phyloP scores from a whole-genome alignment of 2,888 invertebrate species.

The Drosophila paranaensis region DNA sequence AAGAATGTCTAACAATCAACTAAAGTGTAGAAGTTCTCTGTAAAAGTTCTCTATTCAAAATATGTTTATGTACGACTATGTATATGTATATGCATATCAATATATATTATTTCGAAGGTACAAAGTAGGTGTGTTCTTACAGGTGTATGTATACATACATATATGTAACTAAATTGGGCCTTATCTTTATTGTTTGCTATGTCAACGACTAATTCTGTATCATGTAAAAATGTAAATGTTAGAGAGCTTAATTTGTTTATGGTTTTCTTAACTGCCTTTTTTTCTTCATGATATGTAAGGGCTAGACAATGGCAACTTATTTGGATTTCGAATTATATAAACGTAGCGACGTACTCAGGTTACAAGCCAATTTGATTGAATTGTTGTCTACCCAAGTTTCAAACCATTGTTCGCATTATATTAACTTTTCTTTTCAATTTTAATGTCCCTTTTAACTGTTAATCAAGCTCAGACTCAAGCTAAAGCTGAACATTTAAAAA shows the following conservation, averaged over 20 bases:
- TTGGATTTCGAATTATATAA: constrained; percentile 52
- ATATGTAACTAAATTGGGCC: constrained; percentile 20
- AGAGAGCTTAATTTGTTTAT: constrained; percentile 17
- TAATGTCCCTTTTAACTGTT: constrained; percentile 55
- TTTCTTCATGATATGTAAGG: constrained; percentile 63
- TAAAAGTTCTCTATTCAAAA: constrained; percentile 77
- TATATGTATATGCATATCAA: not conserved
- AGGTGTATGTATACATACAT: not conserved
- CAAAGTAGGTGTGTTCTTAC: constrained; percentile 39
- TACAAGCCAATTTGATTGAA: constrained; percentile 66
- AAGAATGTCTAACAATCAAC: constrained; percentile 59
- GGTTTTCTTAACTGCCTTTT: constrained; percentile 2
- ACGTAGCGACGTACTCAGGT: constrained; percentile 1
- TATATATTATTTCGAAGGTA: constrained; percentile 25
- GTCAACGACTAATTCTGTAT: constrained; percentile 31
- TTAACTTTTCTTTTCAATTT: constrained; percentile 18
- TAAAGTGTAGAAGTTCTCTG: constrained; percentile 48
- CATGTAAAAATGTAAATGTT: constrained; percentile 29
- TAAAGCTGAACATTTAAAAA: not conserved
- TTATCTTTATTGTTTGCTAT: constrained; percentile 15
- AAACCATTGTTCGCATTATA: constrained; percentile 52
- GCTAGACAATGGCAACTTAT: constrained; percentile 69
- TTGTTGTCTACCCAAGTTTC: constrained; percentile 35
- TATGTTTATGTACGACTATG: constrained; percentile 48
- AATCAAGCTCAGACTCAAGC: constrained; percentile 45